Evolutionary conservation across 2,113 vertebrate genomes (phyloP).

Genomic region (Apeltes quadracus): DNA sequence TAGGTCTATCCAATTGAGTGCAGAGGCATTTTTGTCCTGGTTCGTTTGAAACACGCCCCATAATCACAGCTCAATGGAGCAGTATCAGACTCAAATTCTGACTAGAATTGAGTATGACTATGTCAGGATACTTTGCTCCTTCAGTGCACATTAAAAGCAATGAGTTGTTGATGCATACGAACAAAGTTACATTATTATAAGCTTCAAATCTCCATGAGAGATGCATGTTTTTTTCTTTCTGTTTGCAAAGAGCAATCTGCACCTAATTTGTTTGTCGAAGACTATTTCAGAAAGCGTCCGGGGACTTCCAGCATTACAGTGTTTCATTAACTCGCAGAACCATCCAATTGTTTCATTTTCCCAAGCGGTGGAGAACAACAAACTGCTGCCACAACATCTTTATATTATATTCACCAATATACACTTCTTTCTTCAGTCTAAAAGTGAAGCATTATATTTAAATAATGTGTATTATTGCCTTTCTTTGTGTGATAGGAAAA

Average conservation of each 20-base stretch:
- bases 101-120: no score
- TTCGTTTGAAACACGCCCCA: no score
- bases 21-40: no score
- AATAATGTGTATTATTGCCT: neutral
- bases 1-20: no score
- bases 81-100: no score
- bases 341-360: slow-evolving; percentile 38
- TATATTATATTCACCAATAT: neutral
- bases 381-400: slow-evolving; percentile 11
- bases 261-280: slow-evolving; percentile 42
- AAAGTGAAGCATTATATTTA: neutral
- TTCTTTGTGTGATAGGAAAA: neutral
- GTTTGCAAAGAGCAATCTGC: slow-evolving; percentile 42
- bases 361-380: neutral
- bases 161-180: slow-evolving; percentile 3
- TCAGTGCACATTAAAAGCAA: neutral
- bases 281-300: slow-evolving; percentile 16
- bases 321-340: slow-evolving; percentile 27
- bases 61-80: no score
- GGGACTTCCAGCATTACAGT: slow-evolving; percentile 19
- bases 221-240: slow-evolving; percentile 6
- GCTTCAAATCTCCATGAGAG: slow-evolving; percentile 16
- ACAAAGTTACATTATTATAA: slow-evolving; percentile 6
- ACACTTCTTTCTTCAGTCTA: neutral
- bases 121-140: no score